Conservation (phyloP, 23 tunicate genomes). For the Botrylloides violaceus region DNA sequence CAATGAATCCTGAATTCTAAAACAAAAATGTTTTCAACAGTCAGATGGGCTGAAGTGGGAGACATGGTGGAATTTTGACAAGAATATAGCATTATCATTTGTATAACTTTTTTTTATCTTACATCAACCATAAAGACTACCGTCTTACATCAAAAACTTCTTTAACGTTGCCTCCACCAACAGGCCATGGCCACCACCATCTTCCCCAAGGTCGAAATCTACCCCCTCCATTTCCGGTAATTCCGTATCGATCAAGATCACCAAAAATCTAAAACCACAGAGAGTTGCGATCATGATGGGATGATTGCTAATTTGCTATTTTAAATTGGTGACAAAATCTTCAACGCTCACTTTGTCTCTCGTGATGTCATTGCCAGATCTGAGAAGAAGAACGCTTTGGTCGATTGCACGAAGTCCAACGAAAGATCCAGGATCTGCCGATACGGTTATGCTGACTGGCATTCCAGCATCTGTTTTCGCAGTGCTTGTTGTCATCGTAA, state of each 20-base stretch:
- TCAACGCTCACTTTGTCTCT: conserved; percentile 59
- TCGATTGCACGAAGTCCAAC: conserved; percentile 81
- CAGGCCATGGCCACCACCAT: conserved; percentile 78
- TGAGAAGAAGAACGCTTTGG: conserved; percentile 77
- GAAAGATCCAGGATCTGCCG: conserved; percentile 43
- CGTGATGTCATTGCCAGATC: conserved; percentile 77
- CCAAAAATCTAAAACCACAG: background rate
- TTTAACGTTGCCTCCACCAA: conserved; percentile 53
- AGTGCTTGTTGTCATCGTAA: conserved; percentile 10
- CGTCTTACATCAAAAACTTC: conserved; percentile 37
- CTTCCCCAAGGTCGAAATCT: conserved; percentile 25
- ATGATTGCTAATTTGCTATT: no score
- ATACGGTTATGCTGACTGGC: conserved; percentile 58
- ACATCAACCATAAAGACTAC: background rate
- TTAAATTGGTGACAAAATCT: no score
- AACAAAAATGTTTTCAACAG: no score
- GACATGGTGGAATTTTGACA: no score
- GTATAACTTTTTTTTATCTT: no score
- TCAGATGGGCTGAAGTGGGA: no score
- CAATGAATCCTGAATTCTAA: conserved; percentile 65
- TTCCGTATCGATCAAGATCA: conserved; percentile 12
- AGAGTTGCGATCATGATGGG: no score
- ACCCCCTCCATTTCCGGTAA: background rate
- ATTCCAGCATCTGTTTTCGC: conserved; percentile 58
- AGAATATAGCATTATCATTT: no score